phyloP scores from a whole-genome alignment of 2,888 invertebrate species.

The Cephalotes varians region DNA sequence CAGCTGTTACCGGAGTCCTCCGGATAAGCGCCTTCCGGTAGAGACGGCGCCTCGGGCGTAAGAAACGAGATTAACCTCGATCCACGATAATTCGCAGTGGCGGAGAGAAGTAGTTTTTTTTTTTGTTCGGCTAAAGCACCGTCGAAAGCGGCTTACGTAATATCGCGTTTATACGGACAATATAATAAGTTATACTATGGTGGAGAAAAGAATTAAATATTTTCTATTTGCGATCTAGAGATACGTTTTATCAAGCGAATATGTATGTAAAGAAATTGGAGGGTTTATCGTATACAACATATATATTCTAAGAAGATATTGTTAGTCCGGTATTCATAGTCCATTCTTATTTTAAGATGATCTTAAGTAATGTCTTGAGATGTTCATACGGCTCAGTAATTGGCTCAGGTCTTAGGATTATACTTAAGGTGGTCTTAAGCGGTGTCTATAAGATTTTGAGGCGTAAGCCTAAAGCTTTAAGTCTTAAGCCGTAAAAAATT shows the following conservation, averaged over 20 bases:
- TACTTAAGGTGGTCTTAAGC: too few species aligned
- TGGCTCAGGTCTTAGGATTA: too few species aligned
- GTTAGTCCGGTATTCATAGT: too few species aligned
- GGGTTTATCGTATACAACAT: background rate
- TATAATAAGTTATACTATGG: background rate
- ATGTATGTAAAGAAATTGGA: background rate
- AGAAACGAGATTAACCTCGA: slow-evolving; percentile 50
- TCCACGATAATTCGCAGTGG: slow-evolving; percentile 35
- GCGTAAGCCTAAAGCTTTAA: too few species aligned
- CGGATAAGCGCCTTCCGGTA: slow-evolving; percentile 29
- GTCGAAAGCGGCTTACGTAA: slow-evolving; percentile 43
- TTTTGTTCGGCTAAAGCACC: background rate
- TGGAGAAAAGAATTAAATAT: background rate
- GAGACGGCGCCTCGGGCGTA: slow-evolving; percentile 20
- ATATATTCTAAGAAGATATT: background rate
- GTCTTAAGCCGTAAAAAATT: too few species aligned
- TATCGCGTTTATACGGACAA: slow-evolving; percentile 34
- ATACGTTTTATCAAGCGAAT: background rate
- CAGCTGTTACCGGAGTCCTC: slow-evolving; percentile 3
- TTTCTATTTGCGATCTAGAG: background rate
- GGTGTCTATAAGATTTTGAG: too few species aligned
- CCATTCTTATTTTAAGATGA: too few species aligned
- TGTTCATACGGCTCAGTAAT: too few species aligned
- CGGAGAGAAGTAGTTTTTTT: slow-evolving; percentile 20
- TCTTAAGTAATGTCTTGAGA: too few species aligned